Evolutionary conservation across 1,140 invertebrate genomes (phyloP), one percentile per base, ranked within the genome.

Genomic region (Zaprionus taronus): DNA sequence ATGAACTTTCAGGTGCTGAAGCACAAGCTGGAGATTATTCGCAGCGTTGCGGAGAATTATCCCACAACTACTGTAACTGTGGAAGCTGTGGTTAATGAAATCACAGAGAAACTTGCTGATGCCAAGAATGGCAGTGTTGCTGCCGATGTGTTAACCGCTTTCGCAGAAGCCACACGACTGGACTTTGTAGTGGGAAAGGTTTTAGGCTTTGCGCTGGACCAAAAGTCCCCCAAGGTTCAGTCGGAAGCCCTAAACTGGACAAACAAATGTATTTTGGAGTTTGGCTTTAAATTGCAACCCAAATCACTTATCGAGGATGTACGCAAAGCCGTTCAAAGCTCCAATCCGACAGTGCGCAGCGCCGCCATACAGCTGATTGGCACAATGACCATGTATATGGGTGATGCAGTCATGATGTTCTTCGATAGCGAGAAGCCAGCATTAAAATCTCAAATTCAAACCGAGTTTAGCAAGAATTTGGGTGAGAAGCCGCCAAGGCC

Each of bases 1-100:
- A 98, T 96, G 61, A 98, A 99, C 93, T 97, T 98, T 72, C 97
- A 98, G 94, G 97, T 98, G 12, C 93, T 98, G n/a, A 98, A 98
- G 92, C 93, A 96, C 2, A 95, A 96, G 79, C 91, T 99, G 11
- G 97, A 98, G 77, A 94, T 96, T 12, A 94, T 98, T 7, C 96
- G 96, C 81, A 94, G 95, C 68, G 93, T 98, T 17, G 96, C 96
- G 0, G 96, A 97, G 91, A 97, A 96, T 83, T 96, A 96, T 80
- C 93, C 95, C 1, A 94, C 97, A 78, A 95, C 96, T 2, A 94
- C 94, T 94, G 95, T 95, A 0, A 95, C 96, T n/a, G 95, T 96
- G 12, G 95, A 97, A 81, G 95, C 95, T 86, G 96, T 97, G 34
- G 86, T 98, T 0, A 94, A 95, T 82, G 97, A 98, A 71, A 94